Evolutionary conservation across 2,888 invertebrate species (phyloP), one percentile per base, ranked within the genome.

Genomic region (Nomada fabriciana): DNA sequence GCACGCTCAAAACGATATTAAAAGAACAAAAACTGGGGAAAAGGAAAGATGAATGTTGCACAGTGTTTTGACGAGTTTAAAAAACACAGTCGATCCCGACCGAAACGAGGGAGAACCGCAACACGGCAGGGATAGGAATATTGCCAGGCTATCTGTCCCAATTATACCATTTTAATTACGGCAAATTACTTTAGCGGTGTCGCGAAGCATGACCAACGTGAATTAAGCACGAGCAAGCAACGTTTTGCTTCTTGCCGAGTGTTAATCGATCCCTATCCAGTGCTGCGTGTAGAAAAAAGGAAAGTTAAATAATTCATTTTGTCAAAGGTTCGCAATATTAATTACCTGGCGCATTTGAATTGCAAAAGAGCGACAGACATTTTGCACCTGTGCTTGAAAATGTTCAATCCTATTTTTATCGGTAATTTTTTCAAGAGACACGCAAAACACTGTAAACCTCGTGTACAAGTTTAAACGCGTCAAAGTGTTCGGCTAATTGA

Each of bases 161-260:
- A 89, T 86, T 88, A 86, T 78, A 72, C 81, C 55, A 60, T 76
- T 79, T 82, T 90, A 89, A 90, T 90, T 89, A 86, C 70, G 72
- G 77, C 81, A 73, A 85, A 88, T 85, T 88, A 83, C 77, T 88
- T 87, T 76, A 75, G 72, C 80, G 72, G 67, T 70, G 60, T 60
- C 50, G 36, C 67, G 65, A 60, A 81, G 78, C 82, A 74, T 77
- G 84, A 82, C 76, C 67, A 72, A 43, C 64, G 18, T 60, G 52
- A 59, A 55, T 72, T 55, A 57, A 47, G 43, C 60, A 15, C 53
- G 18, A 42, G 23, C 25, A 53, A 65, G 64, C 59, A 61, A 50
- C 47, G 69, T 70, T 61, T 82, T 67, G 55, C 60, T 64, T 71
- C 74, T 63, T 36, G 64, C 63, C n/a, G 74, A 64, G 63, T 43